These are phyloP conservation scores for Pyxicephalus adspersus DNA, from an alignment of 2,113 vertebrate species.

Conservation along the genomic window DNA sequence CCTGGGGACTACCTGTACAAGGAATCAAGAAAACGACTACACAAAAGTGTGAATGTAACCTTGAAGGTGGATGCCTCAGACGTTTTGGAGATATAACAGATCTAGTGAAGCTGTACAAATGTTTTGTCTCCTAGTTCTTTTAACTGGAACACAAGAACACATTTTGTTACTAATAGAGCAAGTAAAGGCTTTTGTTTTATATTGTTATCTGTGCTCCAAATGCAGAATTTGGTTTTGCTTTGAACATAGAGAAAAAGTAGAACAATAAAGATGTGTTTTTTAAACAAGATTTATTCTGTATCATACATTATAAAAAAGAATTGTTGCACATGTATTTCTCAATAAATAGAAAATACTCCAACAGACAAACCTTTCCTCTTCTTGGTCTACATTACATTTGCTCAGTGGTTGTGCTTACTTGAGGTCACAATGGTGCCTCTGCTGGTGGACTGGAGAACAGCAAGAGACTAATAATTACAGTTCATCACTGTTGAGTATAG, in stretches of 20 bases:
- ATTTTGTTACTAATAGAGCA: no score
- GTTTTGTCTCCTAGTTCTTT: no score
- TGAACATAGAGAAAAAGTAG: background rate
- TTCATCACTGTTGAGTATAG: background rate
- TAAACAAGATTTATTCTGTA: background rate
- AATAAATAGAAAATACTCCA: conserved; percentile 2
- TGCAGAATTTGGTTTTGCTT: background rate
- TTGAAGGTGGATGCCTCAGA: no score
- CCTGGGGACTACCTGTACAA: no score
- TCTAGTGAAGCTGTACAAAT: no score
- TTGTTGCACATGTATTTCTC: background rate
- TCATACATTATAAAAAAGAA: background rate
- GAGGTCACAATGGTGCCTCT: background rate
- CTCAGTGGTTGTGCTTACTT: background rate
- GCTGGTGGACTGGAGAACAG: background rate
- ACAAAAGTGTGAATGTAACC: no score
- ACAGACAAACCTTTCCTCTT: background rate
- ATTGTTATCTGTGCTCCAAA: no score
- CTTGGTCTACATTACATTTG: background rate
- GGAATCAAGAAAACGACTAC: no score
- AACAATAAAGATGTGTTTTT: background rate
- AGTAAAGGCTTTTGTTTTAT: no score
- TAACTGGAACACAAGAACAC: no score
- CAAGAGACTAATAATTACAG: background rate
- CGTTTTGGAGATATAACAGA: no score